Evolutionary conservation across 2,113 vertebrate genomes (phyloP).

Genomic region (Apteryx owenii): DNA sequence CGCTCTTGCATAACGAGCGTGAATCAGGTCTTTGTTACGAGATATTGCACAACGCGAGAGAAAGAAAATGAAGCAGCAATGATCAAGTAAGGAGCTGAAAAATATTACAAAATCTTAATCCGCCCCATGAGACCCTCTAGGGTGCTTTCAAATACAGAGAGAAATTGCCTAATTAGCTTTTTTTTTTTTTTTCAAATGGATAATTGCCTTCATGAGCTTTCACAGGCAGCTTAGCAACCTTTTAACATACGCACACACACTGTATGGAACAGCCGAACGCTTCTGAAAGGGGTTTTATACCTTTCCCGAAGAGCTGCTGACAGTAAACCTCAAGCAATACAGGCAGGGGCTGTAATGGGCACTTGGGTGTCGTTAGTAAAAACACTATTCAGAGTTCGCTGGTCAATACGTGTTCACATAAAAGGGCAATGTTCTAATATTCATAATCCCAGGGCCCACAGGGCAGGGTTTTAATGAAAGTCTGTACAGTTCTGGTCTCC

Average conservation of each 20-base stretch:
- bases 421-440: conserved; percentile 66
- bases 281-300: conserved; percentile 73
- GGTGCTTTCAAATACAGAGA: conserved; percentile 62
- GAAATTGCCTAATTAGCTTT: conserved; percentile 69
- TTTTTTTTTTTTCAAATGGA: conserved; percentile 40
- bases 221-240: conserved; percentile 74
- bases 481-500: conserved; percentile 50
- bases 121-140: conserved; percentile 46
- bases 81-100: conserved; percentile 64
- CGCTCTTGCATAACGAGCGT: neutral
- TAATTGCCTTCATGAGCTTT: conserved; percentile 70
- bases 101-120: conserved; percentile 68
- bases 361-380: conserved; percentile 72
- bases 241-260: conserved; percentile 31
- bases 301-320: conserved; percentile 73
- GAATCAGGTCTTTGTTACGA: conserved; percentile 56
- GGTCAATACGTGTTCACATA: conserved; percentile 64
- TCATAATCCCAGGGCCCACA: conserved; percentile 58
- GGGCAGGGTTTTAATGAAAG: conserved; percentile 63
- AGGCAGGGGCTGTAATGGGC: conserved; percentile 66
- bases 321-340: conserved; percentile 69
- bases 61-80: conserved; percentile 24
- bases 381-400: conserved; percentile 38
- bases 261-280: neutral
- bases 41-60: conserved; percentile 6